Base-by-base conservation (phyloP, 2,888 invertebrate genomes). In the Aromia moschata region DNA sequence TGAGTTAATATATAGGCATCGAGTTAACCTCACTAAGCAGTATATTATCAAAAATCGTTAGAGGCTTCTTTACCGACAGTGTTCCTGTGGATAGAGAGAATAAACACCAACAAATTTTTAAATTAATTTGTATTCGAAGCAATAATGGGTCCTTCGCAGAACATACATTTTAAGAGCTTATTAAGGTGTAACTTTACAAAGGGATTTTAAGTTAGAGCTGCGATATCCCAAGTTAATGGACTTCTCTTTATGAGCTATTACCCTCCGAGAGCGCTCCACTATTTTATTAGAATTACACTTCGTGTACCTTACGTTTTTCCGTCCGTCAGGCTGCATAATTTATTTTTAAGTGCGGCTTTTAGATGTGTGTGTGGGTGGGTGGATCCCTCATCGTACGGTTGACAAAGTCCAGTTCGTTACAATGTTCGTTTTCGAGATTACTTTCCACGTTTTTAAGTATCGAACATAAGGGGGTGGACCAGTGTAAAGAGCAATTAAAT, bases 221-320 rank as follows among this genome's bases (percentile, higher is more conserved):
- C 40, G 30, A 43, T 52, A 52, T 52, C 38, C 52, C n/a, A 5
- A 52, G 16, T 52, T 52, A 52, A 52, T 41, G 30, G 31, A 52
- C 52, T 41, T 33, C 41, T 52, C 38, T 52, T 52, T 52, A 52
- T 41, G 40, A 30, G 40, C 52, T 52, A 52, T 52, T 41, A 52
- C 25, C 30, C 52, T 10, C 17, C 15, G 14, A 40, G 33, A 33
- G 16, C 30, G 45, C 47, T 30, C 11, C 41, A 41, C 51, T 37
- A 38, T 41, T 52, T 43, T 33, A 52, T 52, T 41, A 41, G 40
- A 16, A 52, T 40, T 52, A 52, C 52, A 52, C 52, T 52, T 52
- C 38, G 25, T 52, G 33, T 41, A 52, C 40, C 9, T 52, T 52
- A 52, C 18, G 17, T 43, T 40, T 33, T 17, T 31, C 30, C 40